Percentiles rank a stretch among this genome's conserved stretches.
These are phyloP conservation scores for Festucalex cinctus DNA, from an alignment of 2,113 vertebrate species.

Conservation along the genomic window DNA sequence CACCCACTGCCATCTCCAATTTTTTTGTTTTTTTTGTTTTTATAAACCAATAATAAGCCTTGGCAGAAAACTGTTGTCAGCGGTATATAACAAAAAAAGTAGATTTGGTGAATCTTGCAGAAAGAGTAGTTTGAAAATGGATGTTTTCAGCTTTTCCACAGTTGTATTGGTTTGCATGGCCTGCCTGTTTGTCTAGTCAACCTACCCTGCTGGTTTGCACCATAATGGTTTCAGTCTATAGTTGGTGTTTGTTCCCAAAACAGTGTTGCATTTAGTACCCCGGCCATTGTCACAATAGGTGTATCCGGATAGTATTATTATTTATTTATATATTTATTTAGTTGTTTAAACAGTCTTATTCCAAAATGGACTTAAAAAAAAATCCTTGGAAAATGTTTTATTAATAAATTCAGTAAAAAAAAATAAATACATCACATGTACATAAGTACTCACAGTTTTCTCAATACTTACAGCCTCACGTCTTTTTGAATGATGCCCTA, in stretches of 20 bases:
- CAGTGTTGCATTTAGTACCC: conserved; percentile 13
- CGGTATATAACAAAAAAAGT: too few relatives aligned
- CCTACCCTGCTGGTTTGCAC: conserved; percentile 21
- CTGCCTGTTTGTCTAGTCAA: conserved; percentile 3
- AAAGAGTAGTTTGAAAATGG: too few relatives aligned
- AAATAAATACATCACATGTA: too few relatives aligned
- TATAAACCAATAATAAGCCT: too few relatives aligned
- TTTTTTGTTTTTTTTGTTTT: too few relatives aligned
- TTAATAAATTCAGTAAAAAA: too few relatives aligned
- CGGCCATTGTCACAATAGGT: not conserved
- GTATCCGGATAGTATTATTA: not conserved
- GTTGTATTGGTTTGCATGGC: conserved; percentile 24
- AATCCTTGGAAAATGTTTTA: too few relatives aligned
- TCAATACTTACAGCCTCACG: not conserved
- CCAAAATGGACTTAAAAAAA: not conserved
- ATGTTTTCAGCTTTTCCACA: not conserved
- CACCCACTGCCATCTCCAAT: too few relatives aligned
- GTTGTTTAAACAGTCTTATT: not conserved
- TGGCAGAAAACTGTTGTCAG: too few relatives aligned
- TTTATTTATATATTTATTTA: not conserved
- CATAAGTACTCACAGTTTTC: not conserved
- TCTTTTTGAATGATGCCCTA: not conserved
- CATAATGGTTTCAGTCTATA: conserved; percentile 8
- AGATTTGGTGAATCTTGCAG: too few relatives aligned
- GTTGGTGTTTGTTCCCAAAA: conserved; percentile 3